Conservation (phyloP, 2,113 vertebrate genomes). For the Bujurquina vittata region DNA sequence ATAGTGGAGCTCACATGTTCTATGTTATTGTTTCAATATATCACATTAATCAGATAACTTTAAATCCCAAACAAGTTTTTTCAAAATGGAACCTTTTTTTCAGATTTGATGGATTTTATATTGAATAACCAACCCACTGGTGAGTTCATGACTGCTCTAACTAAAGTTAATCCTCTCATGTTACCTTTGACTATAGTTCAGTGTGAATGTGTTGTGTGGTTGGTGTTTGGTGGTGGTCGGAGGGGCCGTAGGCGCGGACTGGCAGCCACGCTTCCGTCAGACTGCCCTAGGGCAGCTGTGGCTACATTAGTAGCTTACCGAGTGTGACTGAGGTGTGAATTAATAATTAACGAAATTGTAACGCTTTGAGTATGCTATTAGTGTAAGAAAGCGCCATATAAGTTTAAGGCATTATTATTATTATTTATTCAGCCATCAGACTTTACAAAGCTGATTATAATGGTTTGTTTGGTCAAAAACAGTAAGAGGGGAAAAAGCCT, state of each 20-base stretch:
- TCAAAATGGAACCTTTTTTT: not conserved
- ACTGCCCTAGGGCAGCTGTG: too few species aligned
- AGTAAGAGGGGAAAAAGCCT: not conserved
- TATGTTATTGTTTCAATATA: not conserved
- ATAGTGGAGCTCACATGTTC: not conserved
- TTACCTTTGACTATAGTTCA: not conserved
- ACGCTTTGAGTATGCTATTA: too few species aligned
- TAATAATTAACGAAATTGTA: too few species aligned
- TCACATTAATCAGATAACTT: not conserved
- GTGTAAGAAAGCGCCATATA: too few species aligned
- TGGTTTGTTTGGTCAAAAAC: not conserved
- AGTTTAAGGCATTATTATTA: too few species aligned
- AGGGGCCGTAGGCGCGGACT: too few species aligned
- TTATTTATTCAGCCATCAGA: not conserved
- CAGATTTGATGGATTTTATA: not conserved
- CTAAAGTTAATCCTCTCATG: not conserved
- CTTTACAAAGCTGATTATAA: not conserved
- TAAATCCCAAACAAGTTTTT: not conserved
- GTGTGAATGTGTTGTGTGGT: too few species aligned
- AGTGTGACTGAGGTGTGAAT: too few species aligned
- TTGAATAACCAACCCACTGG: not conserved
- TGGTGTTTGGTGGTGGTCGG: too few species aligned
- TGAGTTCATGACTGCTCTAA: not conserved
- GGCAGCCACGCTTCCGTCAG: too few species aligned
- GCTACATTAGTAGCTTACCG: too few species aligned